A percentile compares a stretch with the other conserved stretches of the same genome.
Evolutionary conservation across 1,140 invertebrate genomes (phyloP).

Genomic region (Drosophila kikkawai): DNA sequence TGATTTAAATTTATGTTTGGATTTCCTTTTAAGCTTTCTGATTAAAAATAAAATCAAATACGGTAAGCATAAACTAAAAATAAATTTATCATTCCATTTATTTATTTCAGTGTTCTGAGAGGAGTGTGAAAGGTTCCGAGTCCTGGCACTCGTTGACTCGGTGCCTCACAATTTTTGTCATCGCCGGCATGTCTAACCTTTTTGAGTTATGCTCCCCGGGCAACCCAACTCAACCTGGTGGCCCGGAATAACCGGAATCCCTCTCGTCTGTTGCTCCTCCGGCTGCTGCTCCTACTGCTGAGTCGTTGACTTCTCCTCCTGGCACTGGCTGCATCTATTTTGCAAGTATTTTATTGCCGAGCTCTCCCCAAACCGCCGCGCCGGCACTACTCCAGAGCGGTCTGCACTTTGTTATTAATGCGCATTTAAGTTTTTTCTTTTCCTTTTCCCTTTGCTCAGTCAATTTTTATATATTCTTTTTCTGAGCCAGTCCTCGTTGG

Average conservation of each 20-base stretch:
- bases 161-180: slow-evolving; percentile 71
- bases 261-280: slow-evolving; percentile 32
- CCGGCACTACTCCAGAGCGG: slow-evolving; percentile 24
- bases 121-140: slow-evolving; percentile 14
- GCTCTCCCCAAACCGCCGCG: slow-evolving; percentile 28
- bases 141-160: slow-evolving; percentile 39
- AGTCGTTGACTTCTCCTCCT: slow-evolving; percentile 65
- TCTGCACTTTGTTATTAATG: slow-evolving; percentile 80
- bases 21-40: no score
- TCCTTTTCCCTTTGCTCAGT: slow-evolving; percentile 17
- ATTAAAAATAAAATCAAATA: no score
- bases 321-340: slow-evolving; percentile 55
- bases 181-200: slow-evolving; percentile 64
- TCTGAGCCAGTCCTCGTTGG: slow-evolving; percentile 4
- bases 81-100: no score
- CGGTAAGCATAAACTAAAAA: background rate
- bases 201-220: slow-evolving; percentile 68
- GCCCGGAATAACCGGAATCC: background rate
- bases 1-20: no score
- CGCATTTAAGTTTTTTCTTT: slow-evolving; percentile 76
- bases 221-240: slow-evolving; percentile 20
- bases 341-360: slow-evolving; percentile 62
- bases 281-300: slow-evolving; percentile 45
- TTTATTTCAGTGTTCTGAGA: background rate
- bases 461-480: slow-evolving; percentile 43